Percentiles rank a stretch among this genome's conserved stretches.
Conservation (phyloP, 2,888 invertebrate species). For the Argyra leucocephala region DNA sequence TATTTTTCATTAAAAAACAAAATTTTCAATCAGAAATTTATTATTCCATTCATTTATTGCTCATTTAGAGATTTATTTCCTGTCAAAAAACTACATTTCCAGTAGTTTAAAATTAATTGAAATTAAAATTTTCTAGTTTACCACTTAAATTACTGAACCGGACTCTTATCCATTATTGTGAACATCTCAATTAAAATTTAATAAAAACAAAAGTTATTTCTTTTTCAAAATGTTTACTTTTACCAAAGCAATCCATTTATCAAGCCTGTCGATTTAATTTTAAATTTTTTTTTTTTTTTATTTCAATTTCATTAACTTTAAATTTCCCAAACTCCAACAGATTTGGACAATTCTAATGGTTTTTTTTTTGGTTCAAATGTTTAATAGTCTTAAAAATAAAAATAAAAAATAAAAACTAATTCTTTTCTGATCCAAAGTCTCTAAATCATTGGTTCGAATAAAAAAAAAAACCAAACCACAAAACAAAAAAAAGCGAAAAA, state of each 20-base stretch:
- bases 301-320: neutral
- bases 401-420: neutral
- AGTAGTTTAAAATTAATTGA: too few species aligned
- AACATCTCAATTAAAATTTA: neutral
- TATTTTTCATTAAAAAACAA: too few species aligned
- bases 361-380: neutral
- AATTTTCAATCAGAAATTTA: too few species aligned
- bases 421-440: neutral
- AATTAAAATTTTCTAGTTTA: too few species aligned
- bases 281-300: neutral
- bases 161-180: too few species aligned
- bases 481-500: neutral
- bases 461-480: neutral
- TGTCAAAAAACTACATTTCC: too few species aligned
- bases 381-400: neutral
- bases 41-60: too few species aligned
- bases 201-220: too few species aligned
- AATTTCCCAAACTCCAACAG: neutral
- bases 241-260: neutral
- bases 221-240: neutral
- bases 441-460: neutral
- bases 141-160: too few species aligned
- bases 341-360: neutral
- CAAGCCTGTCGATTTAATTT: slow-evolving; percentile 1
- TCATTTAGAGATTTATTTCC: too few species aligned